Percentiles rank a stretch among this genome's conserved stretches.
phyloP scores from a whole-genome alignment of 1,140 invertebrate species.

The Araneus ventricosus region DNA sequence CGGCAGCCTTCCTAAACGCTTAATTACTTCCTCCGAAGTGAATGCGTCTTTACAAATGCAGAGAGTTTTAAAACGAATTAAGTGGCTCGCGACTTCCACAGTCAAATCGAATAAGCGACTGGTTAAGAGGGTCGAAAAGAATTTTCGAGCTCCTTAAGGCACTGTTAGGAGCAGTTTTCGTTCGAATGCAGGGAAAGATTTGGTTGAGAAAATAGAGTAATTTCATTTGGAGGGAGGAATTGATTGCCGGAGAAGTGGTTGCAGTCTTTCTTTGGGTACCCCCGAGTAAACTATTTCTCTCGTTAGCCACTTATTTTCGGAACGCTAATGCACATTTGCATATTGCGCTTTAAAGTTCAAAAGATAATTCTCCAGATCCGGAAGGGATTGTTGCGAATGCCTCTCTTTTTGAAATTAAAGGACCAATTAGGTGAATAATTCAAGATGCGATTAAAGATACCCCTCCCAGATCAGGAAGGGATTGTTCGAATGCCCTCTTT shows the following conservation, averaged over 20 bases:
- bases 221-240: neutral
- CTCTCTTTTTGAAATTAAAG: no score
- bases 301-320: neutral
- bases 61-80: conserved; percentile 42
- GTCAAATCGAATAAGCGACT: conserved; percentile 31
- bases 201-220: conserved; percentile 16
- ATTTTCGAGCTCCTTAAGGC: neutral
- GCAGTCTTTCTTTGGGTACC: neutral
- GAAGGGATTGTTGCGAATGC: no score
- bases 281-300: neutral
- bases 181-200: neutral
- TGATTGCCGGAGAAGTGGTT: neutral
- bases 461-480: no score
- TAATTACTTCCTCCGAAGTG: conserved; percentile 30
- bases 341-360: neutral
- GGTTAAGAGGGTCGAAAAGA: neutral
- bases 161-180: neutral
- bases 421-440: no score
- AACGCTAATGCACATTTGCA: neutral
- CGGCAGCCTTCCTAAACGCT: neutral
- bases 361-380: no score
- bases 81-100: neutral
- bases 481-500: no score
- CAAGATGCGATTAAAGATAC: no score
- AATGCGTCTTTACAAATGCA: neutral